phyloP scores from a whole-genome alignment of 2,113 vertebrate species.

The Scomber japonicus region DNA sequence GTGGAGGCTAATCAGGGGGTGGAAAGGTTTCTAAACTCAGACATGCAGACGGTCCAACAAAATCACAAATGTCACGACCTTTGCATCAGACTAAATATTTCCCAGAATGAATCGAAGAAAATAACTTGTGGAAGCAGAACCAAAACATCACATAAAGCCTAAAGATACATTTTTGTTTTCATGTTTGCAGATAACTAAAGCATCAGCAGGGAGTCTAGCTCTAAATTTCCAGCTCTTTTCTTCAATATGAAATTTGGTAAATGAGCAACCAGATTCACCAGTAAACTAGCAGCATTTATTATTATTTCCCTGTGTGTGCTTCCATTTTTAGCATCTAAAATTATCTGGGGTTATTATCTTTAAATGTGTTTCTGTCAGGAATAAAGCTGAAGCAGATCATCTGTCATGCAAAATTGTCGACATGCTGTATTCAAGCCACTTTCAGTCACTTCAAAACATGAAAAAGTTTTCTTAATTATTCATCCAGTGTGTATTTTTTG shows the following conservation, averaged over 20 bases:
- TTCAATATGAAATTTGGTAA: constrained; percentile 43
- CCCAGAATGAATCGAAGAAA: constrained; percentile 25
- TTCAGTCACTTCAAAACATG: constrained; percentile 21
- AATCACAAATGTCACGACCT: constrained; percentile 62
- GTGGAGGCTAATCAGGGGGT: constrained; percentile 65
- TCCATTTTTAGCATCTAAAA: constrained; percentile 49
- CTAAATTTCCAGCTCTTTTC: constrained; percentile 42
- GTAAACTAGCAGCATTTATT: constrained; percentile 37
- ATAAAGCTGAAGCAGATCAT: not conserved
- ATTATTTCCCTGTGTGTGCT: constrained; percentile 18
- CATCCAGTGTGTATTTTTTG: constrained; percentile 16
- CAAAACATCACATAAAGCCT: constrained; percentile 22
- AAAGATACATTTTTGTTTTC: constrained; percentile 27
- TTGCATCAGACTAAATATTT: constrained; percentile 40
- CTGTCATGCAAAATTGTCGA: constrained; percentile 2
- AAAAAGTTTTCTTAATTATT: constrained; percentile 41
- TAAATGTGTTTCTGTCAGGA: constrained; percentile 15
- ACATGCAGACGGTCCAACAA: constrained; percentile 48
- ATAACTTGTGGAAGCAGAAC: constrained; percentile 8
- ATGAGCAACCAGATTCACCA: constrained; percentile 40
- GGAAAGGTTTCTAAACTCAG: constrained; percentile 56
- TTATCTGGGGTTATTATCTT: constrained; percentile 17
- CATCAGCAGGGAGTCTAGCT: constrained; percentile 22
- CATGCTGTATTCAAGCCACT: constrained; percentile 1
- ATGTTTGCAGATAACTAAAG: constrained; percentile 1